Conservation (phyloP, 2,888 invertebrate species). For the Venustoraphidia nigricollis region DNA sequence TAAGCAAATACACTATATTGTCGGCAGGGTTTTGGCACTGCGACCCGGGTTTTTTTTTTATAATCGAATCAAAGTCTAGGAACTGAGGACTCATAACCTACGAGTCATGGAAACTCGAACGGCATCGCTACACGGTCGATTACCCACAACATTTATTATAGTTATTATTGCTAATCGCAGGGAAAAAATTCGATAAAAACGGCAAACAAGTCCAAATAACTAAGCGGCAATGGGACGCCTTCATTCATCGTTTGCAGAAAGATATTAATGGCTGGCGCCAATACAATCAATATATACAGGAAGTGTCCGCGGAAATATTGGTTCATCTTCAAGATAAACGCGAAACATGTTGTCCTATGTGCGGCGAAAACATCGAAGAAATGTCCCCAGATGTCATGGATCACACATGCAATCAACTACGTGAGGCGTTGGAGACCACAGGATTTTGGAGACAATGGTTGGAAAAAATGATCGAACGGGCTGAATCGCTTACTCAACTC, state of each 20-base stretch:
- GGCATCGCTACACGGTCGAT: too few species aligned
- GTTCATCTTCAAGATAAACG: slow-evolving; percentile 19
- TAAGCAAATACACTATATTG: too few species aligned
- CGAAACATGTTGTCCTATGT: slow-evolving; percentile 23
- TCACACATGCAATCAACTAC: slow-evolving; percentile 21
- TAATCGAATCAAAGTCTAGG: too few species aligned
- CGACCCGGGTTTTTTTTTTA: too few species aligned
- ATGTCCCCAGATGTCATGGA: slow-evolving; percentile 21
- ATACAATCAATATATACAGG: slow-evolving; percentile 23
- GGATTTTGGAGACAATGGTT: slow-evolving; percentile 22
- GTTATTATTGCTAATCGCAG: slow-evolving; percentile 5
- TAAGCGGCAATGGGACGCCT: slow-evolving; percentile 18
- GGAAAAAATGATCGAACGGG: slow-evolving; percentile 20
- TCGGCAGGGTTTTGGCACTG: too few species aligned
- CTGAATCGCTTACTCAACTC: slow-evolving; percentile 4
- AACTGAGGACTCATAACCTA: too few species aligned
- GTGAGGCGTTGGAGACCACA: slow-evolving; percentile 23
- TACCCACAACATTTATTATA: too few species aligned
- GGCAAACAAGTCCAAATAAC: too few species aligned
- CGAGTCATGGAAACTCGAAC: background rate
- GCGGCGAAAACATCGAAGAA: slow-evolving; percentile 22
- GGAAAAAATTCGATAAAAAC: slow-evolving; percentile 11
- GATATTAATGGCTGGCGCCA: slow-evolving; percentile 21
- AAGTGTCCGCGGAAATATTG: slow-evolving; percentile 21
- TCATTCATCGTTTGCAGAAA: slow-evolving; percentile 19